phyloP scores from a whole-genome alignment of 2,797 vertebrate species.

The Etheostoma perlongum region DNA sequence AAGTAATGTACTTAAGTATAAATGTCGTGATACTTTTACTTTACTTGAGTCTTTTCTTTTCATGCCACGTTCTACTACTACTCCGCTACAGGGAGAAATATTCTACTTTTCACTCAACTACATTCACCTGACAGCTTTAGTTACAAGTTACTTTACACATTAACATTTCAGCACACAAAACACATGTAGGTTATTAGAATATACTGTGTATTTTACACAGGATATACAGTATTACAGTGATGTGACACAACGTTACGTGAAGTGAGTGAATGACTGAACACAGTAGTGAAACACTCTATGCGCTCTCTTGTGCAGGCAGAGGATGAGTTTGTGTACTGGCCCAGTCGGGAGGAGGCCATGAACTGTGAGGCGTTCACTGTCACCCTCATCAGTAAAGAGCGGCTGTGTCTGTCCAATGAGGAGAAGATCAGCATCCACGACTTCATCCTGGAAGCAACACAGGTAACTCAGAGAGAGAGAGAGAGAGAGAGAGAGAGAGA shows the following conservation, averaged over 20 bases:
- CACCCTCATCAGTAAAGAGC: conserved; percentile 95
- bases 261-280: not conserved
- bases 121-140: too few species aligned
- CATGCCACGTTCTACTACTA: too few species aligned
- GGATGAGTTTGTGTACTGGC: conserved; percentile 97
- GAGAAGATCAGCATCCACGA: conserved; percentile 96
- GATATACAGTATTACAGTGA: not conserved
- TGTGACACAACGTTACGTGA: not conserved
- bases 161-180: too few species aligned
- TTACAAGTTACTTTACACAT: too few species aligned
- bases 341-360: conserved; percentile 95
- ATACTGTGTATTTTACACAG: not conserved
- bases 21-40: too few species aligned
- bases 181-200: too few species aligned
- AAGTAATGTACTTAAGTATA: too few species aligned
- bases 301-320: conserved; percentile 85
- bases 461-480: conserved; percentile 77
- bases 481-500: not conserved
- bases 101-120: too few species aligned
- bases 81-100: too few species aligned
- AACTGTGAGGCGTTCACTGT: conserved; percentile 96
- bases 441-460: conserved; percentile 96
- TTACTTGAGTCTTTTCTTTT: too few species aligned
- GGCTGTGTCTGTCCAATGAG: conserved; percentile 93
- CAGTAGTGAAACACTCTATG: not conserved